These are phyloP conservation scores for Drosophila subobscura DNA, from an alignment of 1,140 invertebrate genomes.

Conservation along the genomic window DNA sequence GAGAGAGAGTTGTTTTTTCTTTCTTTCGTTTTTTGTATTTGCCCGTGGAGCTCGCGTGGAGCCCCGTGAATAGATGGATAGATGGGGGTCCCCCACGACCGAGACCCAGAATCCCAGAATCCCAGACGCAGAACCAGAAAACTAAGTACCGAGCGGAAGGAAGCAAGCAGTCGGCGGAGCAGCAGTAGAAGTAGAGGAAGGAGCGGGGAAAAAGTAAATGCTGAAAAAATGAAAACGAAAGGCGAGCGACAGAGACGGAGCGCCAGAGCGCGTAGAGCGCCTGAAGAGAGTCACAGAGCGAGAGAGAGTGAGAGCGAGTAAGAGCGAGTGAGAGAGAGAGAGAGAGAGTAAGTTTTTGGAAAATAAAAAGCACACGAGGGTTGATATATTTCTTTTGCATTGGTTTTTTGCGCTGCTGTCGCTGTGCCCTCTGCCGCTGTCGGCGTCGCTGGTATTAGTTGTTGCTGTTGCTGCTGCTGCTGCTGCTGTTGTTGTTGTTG, in stretches of 20 bases:
- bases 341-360: slow-evolving; percentile 52
- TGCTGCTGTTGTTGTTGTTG: slow-evolving; percentile 63
- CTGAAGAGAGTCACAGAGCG: slow-evolving; percentile 2
- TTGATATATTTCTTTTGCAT: slow-evolving; percentile 80
- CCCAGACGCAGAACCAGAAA: slow-evolving; percentile 57
- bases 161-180: slow-evolving; percentile 5
- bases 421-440: slow-evolving; percentile 2
- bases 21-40: not conserved
- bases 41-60: too few species aligned
- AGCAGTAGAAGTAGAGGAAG: slow-evolving; percentile 5
- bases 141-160: slow-evolving; percentile 29
- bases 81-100: too few species aligned
- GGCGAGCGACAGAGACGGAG: slow-evolving; percentile 33
- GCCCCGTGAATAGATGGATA: slow-evolving; percentile 57
- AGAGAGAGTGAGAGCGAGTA: not conserved
- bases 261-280: not conserved
- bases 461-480: slow-evolving; percentile 25
- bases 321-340: not conserved
- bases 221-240: slow-evolving; percentile 51
- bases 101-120: too few species aligned
- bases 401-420: slow-evolving; percentile 35
- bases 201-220: slow-evolving; percentile 9
- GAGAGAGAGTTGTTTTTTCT: slow-evolving; percentile 72
- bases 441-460: slow-evolving; percentile 39
- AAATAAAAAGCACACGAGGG: slow-evolving; percentile 74